Base-by-base conservation (phyloP, 2,888 invertebrate genomes). In the Helleia helle region DNA sequence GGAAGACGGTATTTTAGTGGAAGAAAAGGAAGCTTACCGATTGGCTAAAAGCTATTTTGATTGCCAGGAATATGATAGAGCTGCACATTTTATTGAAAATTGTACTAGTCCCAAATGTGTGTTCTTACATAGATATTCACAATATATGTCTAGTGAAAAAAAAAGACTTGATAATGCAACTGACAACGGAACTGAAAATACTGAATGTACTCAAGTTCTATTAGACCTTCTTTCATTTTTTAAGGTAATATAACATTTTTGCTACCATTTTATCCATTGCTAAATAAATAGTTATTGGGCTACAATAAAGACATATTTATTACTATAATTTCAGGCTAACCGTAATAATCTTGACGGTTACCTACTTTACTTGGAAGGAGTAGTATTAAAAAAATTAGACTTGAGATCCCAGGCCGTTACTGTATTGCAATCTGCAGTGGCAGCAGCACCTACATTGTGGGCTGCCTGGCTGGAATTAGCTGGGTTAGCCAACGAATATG, bases 391-490 rank as follows among this genome's bases (percentile, higher is more conserved):
- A 59, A 94, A 95, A 61, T 71, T 97, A 40, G 94, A 96, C 59
- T 83, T 97, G 8, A 84, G 89, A 36, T 88, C 65, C 46, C 89
- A 93, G 55, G 96, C 98, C 0, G 88, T 91, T 14, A 90, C 92
- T 50, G 88, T 93, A 36, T 86, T 99, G 28, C 87, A 93, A 12
- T 91, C 94, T 58, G 89, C 97, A 0, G 88, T 96, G 7, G 88
- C 90, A 43, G 86, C 88, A 28, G 90, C 92, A 40, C 97, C 97
- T 0, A 89, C 94, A 59, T 88, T 97, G 45, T 99, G 99, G 99
- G 92, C 95, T 28, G 93, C 97, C 0, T 99, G 99, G 95, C 86
- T 95, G 24, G 97, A 98, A 69, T 79, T 99, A 8, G 93, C 96
- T 0, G 89, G 92, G 5, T 79, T 99, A 1, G 91, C 98, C 40